phyloP scores from a whole-genome alignment of 2,797 vertebrate genomes.

The Lophotriccus pileatus region DNA sequence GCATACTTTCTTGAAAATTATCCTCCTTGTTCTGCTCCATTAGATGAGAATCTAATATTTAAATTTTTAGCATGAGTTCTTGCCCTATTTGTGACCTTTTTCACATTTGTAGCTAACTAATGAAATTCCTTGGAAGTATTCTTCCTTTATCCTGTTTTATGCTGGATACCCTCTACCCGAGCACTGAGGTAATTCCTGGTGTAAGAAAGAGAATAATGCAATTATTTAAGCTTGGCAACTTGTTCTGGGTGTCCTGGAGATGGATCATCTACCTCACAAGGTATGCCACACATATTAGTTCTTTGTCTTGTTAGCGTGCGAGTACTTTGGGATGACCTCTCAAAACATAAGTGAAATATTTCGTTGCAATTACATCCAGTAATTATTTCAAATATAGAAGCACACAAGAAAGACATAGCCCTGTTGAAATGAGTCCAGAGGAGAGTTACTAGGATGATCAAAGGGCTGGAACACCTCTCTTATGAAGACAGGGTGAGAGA shows the following conservation, averaged over 20 bases:
- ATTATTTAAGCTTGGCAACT: background rate
- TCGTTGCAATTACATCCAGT: background rate
- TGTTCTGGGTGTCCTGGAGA: background rate
- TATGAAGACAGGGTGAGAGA: background rate
- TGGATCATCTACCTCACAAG: background rate
- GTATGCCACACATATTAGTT: rapidly evolving
- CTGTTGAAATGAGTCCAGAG: background rate
- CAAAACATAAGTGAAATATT: background rate
- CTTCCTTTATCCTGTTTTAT: background rate
- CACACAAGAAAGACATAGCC: background rate
- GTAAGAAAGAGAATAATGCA: background rate
- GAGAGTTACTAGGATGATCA: background rate
- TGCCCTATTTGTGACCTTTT: background rate
- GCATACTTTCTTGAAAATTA: background rate
- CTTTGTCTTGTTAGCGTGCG: background rate
- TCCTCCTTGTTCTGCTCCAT: background rate
- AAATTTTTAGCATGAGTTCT: background rate
- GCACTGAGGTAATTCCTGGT: background rate
- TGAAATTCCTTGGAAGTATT: background rate
- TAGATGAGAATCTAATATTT: background rate
- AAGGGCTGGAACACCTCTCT: background rate
- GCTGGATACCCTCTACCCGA: background rate
- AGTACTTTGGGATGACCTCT: background rate
- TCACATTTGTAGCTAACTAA: background rate
- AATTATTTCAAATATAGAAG: background rate